Evolutionary conservation across 2,797 vertebrate species (phyloP).

Genomic region (Halcyon badia): DNA sequence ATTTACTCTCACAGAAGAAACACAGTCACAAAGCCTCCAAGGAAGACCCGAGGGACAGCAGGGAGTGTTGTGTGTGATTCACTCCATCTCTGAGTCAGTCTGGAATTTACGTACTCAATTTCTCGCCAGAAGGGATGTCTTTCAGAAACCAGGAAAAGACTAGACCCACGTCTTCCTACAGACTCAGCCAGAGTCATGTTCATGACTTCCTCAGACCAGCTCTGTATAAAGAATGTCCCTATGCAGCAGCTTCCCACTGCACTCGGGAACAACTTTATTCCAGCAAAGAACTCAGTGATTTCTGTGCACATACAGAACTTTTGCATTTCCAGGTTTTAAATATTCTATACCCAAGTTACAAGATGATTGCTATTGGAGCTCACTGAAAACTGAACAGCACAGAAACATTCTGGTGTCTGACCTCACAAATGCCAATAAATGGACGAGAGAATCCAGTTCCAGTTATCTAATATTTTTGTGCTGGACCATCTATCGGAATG

Average conservation of each 20-base stretch:
- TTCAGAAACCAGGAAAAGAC: slow-evolving; percentile 9
- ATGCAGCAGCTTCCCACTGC: background rate
- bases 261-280: background rate
- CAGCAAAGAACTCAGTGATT: background rate
- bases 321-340: background rate
- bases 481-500: background rate
- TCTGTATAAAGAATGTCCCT: background rate
- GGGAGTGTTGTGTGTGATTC: background rate
- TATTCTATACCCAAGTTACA: background rate
- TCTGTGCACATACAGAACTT: background rate
- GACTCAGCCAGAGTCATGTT: background rate
- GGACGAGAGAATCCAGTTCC: background rate
- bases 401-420: background rate
- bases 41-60: background rate
- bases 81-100: slow-evolving; percentile 1
- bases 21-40: background rate
- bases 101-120: background rate
- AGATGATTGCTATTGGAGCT: background rate
- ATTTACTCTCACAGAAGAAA: background rate
- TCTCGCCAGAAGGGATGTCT: background rate
- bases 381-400: background rate
- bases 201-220: background rate
- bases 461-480: background rate
- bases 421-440: background rate
- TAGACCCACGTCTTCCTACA: background rate